Base-by-base conservation (phyloP, 2,888 invertebrate species). In the Plebejus melissa region DNA sequence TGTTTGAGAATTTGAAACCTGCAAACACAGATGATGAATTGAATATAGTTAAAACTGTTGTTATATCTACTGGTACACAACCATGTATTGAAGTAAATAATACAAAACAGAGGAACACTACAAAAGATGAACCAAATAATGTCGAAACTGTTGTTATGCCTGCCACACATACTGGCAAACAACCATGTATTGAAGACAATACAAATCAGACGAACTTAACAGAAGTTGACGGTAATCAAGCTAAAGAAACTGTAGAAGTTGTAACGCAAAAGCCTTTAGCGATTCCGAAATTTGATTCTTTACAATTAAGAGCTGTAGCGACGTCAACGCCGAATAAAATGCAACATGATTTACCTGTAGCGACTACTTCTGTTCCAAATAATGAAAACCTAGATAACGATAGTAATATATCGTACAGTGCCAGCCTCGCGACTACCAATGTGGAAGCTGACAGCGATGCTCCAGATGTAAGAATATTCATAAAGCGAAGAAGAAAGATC, bases 401-500 rank as follows among this genome's bases (percentile, higher is more conserved):
- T 58, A 79, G 79, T 75, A 76, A 41, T 75, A 46, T 28, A 46
- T 80, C 81, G 4, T 79, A 81, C 46, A 82, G 76, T 58, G 80
- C 80, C 70, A 81, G 80, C 46, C 60, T 69, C 36, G 77, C 70
- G 36, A 41, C 79, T 5, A 58, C 72, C 16, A 71, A 79, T 74
- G 81, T 80, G 3, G 81, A 82, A 79, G 82, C 80, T 69, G 82
- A 83, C 16, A 69, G 78, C 11, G 90, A 90, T 77, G 84, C 82
- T 76, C 93, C 93, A 32, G 93, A 93, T 81, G 84, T 93, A 4
- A 87, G 90, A 81, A 88, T 93, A 83, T 87, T 90, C 80, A 85
- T 90, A 11, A 89, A 83, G 80, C 85, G 91, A 80, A 84, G 88
- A 78, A 86, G 87, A 77, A 90, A 86, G 85, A 76, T 83, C 54